A percentile compares a stretch with the other conserved stretches of the same genome.
These are phyloP conservation scores for Piaya cayana DNA, from an alignment of 2,113 vertebrate species.

Conservation along the genomic window DNA sequence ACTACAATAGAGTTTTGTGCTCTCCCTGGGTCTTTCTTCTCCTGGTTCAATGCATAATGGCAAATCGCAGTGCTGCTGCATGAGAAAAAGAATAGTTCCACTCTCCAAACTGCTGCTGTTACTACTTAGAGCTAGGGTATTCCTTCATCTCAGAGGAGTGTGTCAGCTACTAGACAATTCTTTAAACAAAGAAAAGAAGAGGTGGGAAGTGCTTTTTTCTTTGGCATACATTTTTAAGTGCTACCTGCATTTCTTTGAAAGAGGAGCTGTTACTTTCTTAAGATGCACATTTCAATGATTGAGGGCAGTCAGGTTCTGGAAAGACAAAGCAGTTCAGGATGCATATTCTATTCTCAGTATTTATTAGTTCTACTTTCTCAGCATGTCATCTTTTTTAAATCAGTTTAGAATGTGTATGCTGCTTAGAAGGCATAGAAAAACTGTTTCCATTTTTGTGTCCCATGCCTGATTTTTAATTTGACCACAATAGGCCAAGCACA, in stretches of 20 bases:
- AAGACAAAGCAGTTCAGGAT: neutral
- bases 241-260: neutral
- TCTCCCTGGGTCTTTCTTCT: neutral
- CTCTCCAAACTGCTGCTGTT: neutral
- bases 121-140: neutral
- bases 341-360: neutral
- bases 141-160: neutral
- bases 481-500: rapidly evolving
- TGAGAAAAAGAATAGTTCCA: neutral
- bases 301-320: neutral
- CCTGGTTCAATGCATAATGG: neutral
- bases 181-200: neutral
- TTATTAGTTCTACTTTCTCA: neutral
- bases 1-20: neutral
- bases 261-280: neutral
- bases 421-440: neutral
- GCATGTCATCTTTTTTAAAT: neutral
- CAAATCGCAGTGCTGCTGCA: neutral
- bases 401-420: neutral
- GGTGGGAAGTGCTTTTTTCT: neutral
- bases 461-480: neutral
- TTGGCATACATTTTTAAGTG: neutral
- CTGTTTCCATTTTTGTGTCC: neutral
- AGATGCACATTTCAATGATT: neutral
- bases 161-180: neutral